Conservation (phyloP, 2,797 vertebrate genomes). For the Echiichthys vipera region DNA sequence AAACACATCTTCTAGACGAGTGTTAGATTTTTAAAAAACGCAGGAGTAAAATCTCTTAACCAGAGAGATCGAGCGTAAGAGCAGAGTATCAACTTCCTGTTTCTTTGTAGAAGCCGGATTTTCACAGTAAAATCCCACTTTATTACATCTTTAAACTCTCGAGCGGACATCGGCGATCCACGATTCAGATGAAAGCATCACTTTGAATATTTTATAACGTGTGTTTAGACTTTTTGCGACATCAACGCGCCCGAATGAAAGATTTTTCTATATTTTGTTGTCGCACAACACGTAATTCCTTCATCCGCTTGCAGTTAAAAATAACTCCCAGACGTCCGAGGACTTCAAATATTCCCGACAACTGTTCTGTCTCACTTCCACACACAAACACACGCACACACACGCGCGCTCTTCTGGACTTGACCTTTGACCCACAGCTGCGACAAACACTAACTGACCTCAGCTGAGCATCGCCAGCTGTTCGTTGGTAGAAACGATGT, state of each 20-base stretch:
- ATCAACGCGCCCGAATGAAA: slow-evolving; percentile 21
- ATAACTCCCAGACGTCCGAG: slow-evolving; percentile 29
- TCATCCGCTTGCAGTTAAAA: slow-evolving; percentile 52
- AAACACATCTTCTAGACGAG: slow-evolving; percentile 32
- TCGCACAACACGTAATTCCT: slow-evolving; percentile 45
- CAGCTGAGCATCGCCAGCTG: slow-evolving; percentile 41
- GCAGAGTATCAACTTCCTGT: slow-evolving; percentile 50
- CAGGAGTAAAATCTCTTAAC: slow-evolving; percentile 66
- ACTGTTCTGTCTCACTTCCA: slow-evolving; percentile 71
- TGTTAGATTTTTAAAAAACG: slow-evolving; percentile 40
- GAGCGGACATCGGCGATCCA: slow-evolving; percentile 14
- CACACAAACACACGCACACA: slow-evolving; percentile 40
- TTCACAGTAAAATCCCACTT: slow-evolving; percentile 76
- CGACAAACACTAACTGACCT: slow-evolving; percentile 23
- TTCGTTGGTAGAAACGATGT: slow-evolving; percentile 17
- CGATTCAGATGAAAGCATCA: slow-evolving; percentile 10
- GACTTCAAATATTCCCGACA: slow-evolving; percentile 41
- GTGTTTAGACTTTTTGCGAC: too few relatives aligned
- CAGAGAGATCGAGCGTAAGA: slow-evolving; percentile 60
- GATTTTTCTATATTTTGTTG: slow-evolving; percentile 6
- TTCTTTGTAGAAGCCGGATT: slow-evolving; percentile 52
- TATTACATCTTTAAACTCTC: slow-evolving; percentile 20
- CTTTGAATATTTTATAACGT: slow-evolving; percentile 4
- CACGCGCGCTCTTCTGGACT: slow-evolving; percentile 67
- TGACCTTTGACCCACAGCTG: slow-evolving; percentile 73